Evolutionary conservation across 2,888 invertebrate species (phyloP), one percentile per base, ranked within the genome.

Genomic region (Trypoxylon attenuatum): DNA sequence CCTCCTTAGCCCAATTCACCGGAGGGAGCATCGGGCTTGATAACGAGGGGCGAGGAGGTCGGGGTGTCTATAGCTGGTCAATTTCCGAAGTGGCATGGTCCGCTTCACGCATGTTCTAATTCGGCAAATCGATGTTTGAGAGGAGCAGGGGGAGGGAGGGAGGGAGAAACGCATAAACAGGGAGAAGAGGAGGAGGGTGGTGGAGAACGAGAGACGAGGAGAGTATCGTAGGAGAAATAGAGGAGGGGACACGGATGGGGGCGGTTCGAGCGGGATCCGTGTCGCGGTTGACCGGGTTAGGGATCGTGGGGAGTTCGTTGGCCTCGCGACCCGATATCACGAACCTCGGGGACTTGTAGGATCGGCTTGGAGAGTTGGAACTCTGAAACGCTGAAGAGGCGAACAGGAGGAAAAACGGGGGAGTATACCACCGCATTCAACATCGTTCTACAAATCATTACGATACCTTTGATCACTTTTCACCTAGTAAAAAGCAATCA

Each of bases 221-320:
- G 22, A 10, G n/a, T 0, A 41, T 21, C 2, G 29, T 53, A 33
- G 59, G 59, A 2, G 45, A 5, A 19, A n/a, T 3, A 13, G 15
- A 15, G 15, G 16, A 16, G n/a, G 42, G 29, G 5, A 19, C 23
- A 4, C 5, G 52, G 8, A 15, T 57, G 57, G 47, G 64, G 67
- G 46, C 51, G 73, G 56, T 61, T 65, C 61, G n/a, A n/a, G 61
- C 61, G 68, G 79, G 77, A 83, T 83, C 77, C 71, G 80, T 80
- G 82, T 74, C 73, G 79, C 69, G 78, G 83, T 81, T 83, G 86
- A 84, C 85, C 86, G 85, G 84, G 83, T 85, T 85, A 84, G 81
- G 81, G 84, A 84, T 85, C 84, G 82, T 71, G 74, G 73, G 50
- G 78, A 78, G 82, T 77, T 78, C 81, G 78, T 84, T 81, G 80